phyloP scores from a whole-genome alignment of 2,113 vertebrate species.

The Bostrychus sinensis region DNA sequence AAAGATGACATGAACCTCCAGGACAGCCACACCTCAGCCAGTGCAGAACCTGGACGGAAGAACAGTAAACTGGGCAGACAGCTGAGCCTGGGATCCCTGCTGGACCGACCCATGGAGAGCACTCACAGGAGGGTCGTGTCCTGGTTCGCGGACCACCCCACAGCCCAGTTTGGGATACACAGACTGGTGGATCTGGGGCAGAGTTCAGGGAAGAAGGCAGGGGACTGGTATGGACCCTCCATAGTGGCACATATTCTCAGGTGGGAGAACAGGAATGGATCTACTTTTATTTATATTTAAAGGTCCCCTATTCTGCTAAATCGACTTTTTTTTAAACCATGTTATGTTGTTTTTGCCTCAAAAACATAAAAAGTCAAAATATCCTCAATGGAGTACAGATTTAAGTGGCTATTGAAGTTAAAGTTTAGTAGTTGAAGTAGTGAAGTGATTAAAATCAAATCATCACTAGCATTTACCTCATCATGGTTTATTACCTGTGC shows the following conservation, averaged over 20 bases:
- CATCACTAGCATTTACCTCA: too few relatives aligned
- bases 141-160: conserved; percentile 85
- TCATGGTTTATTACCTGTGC: too few relatives aligned
- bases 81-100: conserved; percentile 57
- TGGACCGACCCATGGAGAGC: conserved; percentile 68
- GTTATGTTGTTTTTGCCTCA: too few relatives aligned
- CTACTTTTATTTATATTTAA: fast-evolving
- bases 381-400: too few relatives aligned
- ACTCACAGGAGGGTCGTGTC: conserved; percentile 80
- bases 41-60: not conserved
- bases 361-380: too few relatives aligned
- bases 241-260: conserved; percentile 87
- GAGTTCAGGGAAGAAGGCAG: conserved; percentile 86
- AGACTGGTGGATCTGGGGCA: conserved; percentile 83
- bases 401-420: too few relatives aligned
- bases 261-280: conserved; percentile 70
- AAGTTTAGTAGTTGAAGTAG: too few relatives aligned
- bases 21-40: conserved; percentile 21
- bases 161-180: conserved; percentile 86
- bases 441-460: too few relatives aligned
- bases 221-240: conserved; percentile 92
- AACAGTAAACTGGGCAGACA: conserved; percentile 19
- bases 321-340: too few relatives aligned
- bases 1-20: conserved; percentile 77
- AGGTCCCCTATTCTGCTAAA: too few relatives aligned